Conservation (phyloP, 2,888 invertebrate genomes). For the Tridacna crocea region DNA sequence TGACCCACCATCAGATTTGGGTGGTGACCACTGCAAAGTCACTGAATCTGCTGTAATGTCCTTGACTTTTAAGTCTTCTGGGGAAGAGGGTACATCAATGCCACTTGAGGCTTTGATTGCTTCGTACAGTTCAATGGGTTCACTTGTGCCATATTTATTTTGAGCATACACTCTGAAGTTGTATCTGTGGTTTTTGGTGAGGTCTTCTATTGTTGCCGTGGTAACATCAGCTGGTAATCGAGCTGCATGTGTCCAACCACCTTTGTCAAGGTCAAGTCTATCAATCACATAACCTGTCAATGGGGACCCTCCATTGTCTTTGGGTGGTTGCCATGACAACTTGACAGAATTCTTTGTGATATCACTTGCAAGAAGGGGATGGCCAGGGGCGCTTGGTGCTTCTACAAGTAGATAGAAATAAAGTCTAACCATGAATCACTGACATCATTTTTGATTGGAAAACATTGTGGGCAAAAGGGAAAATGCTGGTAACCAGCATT, state of each 20-base stretch:
- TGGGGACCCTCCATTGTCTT: constrained; percentile 81
- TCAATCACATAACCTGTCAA: constrained; percentile 82
- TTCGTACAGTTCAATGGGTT: constrained; percentile 90
- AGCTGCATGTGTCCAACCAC: constrained; percentile 78
- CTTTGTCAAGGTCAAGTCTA: constrained; percentile 73
- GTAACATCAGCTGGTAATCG: constrained; percentile 65
- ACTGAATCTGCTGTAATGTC: constrained; percentile 85
- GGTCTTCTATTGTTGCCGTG: constrained; percentile 59
- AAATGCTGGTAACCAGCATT: too few relatives aligned
- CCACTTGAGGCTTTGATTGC: constrained; percentile 85
- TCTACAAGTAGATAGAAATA: constrained; percentile 63
- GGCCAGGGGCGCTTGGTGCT: constrained; percentile 77
- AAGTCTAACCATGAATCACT: neutral
- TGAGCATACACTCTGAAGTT: constrained; percentile 83
- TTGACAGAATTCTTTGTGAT: constrained; percentile 75
- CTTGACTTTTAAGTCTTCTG: constrained; percentile 74
- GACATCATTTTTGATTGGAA: too few relatives aligned
- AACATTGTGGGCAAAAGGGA: too few relatives aligned
- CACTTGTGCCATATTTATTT: constrained; percentile 83
- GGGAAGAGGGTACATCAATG: constrained; percentile 80
- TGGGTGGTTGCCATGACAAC: constrained; percentile 82
- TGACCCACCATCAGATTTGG: constrained; percentile 93
- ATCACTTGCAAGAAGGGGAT: constrained; percentile 72
- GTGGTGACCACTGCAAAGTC: constrained; percentile 93
- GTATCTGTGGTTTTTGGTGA: constrained; percentile 77